Conservation (phyloP, 2,797 vertebrate genomes). For the Cottoperca gobio region DNA sequence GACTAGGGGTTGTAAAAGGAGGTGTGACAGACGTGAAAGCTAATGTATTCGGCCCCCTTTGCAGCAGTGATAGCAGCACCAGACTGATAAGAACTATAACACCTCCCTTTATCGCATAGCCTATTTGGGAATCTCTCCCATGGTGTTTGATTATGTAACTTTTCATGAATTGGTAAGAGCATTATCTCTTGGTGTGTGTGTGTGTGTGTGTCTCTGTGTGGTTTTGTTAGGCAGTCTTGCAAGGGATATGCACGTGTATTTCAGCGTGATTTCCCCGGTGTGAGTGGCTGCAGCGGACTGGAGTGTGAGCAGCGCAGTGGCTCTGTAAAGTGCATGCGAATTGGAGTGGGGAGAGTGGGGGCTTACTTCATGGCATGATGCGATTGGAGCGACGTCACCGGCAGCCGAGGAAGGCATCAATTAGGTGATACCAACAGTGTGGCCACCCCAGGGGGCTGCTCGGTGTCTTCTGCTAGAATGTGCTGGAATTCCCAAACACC, state of each 20-base stretch:
- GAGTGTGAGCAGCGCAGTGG: constrained; percentile 55
- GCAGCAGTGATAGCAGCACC: constrained; percentile 18
- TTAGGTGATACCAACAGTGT: constrained; percentile 68
- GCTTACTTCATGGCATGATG: constrained; percentile 72
- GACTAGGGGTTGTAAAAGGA: constrained; percentile 11
- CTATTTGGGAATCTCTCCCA: constrained; percentile 38
- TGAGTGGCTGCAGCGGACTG: constrained; percentile 20
- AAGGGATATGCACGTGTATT: constrained; percentile 15
- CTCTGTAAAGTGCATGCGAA: constrained; percentile 69
- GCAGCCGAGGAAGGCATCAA: constrained; percentile 55
- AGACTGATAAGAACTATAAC: constrained; percentile 19
- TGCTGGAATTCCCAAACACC: constrained; percentile 55
- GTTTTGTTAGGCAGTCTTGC: background rate
- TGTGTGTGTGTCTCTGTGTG: background rate
- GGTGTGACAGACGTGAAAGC: constrained; percentile 56
- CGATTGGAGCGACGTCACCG: constrained; percentile 78
- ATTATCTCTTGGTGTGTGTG: constrained; percentile 19
- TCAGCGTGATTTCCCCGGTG: constrained; percentile 30
- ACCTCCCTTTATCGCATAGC: background rate
- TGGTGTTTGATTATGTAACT: constrained; percentile 56
- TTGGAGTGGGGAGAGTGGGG: constrained; percentile 46
- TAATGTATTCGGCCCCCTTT: constrained; percentile 39
- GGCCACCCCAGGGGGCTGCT: constrained; percentile 39
- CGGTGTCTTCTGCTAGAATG: constrained; percentile 44
- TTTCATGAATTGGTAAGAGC: constrained; percentile 31